Evolutionary conservation across 2,113 vertebrate species (phyloP), one percentile per base, ranked within the genome.

Genomic region (Syrrhaptes paradoxus): DNA sequence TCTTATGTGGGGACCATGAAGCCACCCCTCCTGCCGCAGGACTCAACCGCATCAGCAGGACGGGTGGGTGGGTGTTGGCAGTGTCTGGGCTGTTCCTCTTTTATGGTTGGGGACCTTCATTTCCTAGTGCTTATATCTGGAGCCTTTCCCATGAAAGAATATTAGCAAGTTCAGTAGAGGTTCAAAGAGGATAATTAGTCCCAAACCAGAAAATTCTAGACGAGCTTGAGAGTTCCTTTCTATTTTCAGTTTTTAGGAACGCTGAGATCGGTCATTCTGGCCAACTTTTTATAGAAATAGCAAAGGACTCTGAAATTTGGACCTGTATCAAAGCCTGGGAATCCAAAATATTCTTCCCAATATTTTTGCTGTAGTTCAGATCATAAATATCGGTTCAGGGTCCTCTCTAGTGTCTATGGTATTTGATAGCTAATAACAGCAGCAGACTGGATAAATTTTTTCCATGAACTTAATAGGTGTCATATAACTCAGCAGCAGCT

Each of bases 401-500:
- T 63, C 38, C 65, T 84, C 65, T 31, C 58, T 20, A 34, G 24
- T 29, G 14, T 25, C 76, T n/a, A 4, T 52, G 52, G 24, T 66
- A 16, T 67, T 72, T 51, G 38, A 78, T 20, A 59, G 52, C 48
- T 63, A 38, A 46, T 59, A 89, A 58, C 72, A 77, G 51, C 72
- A 88, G 46, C 72, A 80, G 68, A 54, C 36, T 55, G 79, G 73
- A 15, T 77, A 67, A 58, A 14, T 89, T 67, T 91, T 68, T 77
- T 16, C 78, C 54, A 54, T 92, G 70, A 94, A 81, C 67, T 74
- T 81, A 74, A 67, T 25, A 86, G 46, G 43, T 90, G 61, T 68
- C 87, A 19, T 21, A 62, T 68, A 96, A 90, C 85, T 92, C 63
- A 90, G 67, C 43, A 78, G 73, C 90, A 94, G 71, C n/a, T 93